Evolutionary conservation across 2,113 vertebrate genomes (phyloP).

Genomic region (Pipra filicauda): DNA sequence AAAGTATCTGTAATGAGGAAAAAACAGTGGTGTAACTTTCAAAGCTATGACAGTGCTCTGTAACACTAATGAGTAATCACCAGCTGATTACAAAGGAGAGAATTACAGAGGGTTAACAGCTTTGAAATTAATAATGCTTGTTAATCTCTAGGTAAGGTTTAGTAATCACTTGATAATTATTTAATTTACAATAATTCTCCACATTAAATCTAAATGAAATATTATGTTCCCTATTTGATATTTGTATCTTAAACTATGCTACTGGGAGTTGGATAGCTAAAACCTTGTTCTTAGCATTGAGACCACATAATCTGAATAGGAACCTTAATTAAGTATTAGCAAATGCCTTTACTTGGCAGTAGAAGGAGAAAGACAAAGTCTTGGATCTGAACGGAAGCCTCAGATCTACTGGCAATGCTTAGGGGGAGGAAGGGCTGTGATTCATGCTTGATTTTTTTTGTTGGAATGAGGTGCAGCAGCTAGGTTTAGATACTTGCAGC

Average conservation of each 20-base stretch:
- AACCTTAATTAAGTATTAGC: slow-evolving; percentile 58
- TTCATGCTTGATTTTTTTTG: slow-evolving; percentile 4
- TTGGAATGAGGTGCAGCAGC: not conserved
- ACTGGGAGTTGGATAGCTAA: slow-evolving; percentile 11
- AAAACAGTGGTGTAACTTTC: not conserved
- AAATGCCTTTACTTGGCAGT: slow-evolving; percentile 45
- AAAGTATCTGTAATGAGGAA: slow-evolving; percentile 34
- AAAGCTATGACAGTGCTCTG: not conserved
- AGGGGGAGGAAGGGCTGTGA: not conserved
- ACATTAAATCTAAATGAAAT: slow-evolving; percentile 24
- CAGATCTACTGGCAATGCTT: slow-evolving; percentile 6
- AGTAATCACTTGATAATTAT: slow-evolving; percentile 52
- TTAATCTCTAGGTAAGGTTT: slow-evolving; percentile 48
- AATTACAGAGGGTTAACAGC: slow-evolving; percentile 18
- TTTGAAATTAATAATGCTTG: slow-evolving; percentile 29
- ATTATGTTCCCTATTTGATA: not conserved
- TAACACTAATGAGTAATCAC: slow-evolving; percentile 37
- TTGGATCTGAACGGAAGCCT: slow-evolving; percentile 38
- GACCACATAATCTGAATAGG: slow-evolving; percentile 31
- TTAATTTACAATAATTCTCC: slow-evolving; percentile 12
- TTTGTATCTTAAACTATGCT: slow-evolving; percentile 1
- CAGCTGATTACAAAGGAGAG: slow-evolving; percentile 29
- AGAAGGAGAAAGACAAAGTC: slow-evolving; percentile 14
- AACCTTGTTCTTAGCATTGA: not conserved
- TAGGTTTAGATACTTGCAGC: slow-evolving; percentile 19